Percentiles rank a stretch among this genome's conserved stretches.
Conservation (phyloP, 1,140 invertebrate genomes). For the Trinorchestia longiramus region DNA sequence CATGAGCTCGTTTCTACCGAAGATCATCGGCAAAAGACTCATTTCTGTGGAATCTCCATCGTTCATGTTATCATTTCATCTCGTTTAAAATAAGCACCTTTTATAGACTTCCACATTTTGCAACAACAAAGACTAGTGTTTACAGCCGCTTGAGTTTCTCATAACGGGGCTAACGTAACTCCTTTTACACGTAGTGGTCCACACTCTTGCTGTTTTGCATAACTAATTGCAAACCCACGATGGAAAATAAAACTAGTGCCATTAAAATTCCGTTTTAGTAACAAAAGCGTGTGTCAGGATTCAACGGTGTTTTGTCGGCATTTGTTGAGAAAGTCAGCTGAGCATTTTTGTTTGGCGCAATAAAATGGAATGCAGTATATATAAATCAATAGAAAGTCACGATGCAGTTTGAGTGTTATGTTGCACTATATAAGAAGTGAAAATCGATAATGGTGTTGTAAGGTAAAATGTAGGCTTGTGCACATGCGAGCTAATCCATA, state of each 20-base stretch:
- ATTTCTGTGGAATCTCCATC: too few species aligned
- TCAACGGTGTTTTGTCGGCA: background rate
- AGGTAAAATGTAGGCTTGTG: background rate
- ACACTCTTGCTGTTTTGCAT: background rate
- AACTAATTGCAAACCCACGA: background rate
- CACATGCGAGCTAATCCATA: too few species aligned
- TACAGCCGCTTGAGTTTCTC: background rate
- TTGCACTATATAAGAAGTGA: background rate
- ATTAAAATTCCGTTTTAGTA: background rate
- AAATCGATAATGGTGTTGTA: background rate
- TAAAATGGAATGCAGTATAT: background rate
- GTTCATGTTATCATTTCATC: too few species aligned
- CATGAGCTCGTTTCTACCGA: too few species aligned
- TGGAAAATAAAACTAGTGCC: background rate
- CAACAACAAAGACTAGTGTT: background rate
- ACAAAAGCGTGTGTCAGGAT: background rate
- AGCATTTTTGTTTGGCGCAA: background rate
- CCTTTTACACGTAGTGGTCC: background rate
- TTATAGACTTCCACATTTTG: background rate
- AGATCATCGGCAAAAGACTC: too few species aligned
- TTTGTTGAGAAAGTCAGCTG: background rate
- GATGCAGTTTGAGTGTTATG: background rate
- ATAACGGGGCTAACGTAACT: background rate
- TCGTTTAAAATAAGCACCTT: background rate
- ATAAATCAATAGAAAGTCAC: background rate